Percentiles rank a stretch among this genome's conserved stretches.
phyloP scores from a whole-genome alignment of 1,140 invertebrate species.

The Heliconius hermathena region DNA sequence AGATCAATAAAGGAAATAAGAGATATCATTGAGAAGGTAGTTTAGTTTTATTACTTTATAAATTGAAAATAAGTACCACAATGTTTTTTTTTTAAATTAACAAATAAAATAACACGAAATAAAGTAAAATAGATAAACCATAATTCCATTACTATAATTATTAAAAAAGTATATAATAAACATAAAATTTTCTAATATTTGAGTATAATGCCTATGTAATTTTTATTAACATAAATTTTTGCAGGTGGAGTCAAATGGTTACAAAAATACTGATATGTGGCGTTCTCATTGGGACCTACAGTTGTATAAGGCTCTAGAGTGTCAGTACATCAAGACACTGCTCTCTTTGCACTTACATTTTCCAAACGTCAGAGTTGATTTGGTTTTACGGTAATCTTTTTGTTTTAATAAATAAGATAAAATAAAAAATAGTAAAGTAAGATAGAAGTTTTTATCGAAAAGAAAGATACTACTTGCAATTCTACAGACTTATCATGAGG shows the following conservation, averaged over 20 bases:
- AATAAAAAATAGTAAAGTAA: neutral
- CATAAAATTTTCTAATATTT: too few relatives aligned
- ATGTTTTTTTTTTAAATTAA: neutral
- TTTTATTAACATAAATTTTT: neutral
- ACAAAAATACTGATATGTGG: conserved; percentile 95
- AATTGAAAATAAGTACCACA: neutral
- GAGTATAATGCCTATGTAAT: too few relatives aligned
- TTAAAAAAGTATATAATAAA: too few relatives aligned
- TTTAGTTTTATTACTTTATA: neutral
- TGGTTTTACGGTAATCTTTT: conserved; percentile 86
- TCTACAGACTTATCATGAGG: too few relatives aligned
- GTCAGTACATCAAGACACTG: conserved; percentile 92
- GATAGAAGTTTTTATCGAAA: too few relatives aligned
- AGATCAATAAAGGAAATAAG: conserved; percentile 12
- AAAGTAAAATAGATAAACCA: too few relatives aligned
- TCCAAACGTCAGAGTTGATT: conserved; percentile 91
- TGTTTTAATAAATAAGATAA: too few relatives aligned
- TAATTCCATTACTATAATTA: too few relatives aligned
- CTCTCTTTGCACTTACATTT: conserved; percentile 91
- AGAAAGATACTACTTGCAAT: too few relatives aligned
- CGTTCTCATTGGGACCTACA: conserved; percentile 97
- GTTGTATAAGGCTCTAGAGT: conserved; percentile 95
- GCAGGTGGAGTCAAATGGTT: conserved; percentile 81
- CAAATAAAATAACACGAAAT: neutral
- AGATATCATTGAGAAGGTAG: conserved; percentile 87